Evolutionary conservation across 2,113 vertebrate species (phyloP).

Genomic region (Paraplagusia blochii): DNA sequence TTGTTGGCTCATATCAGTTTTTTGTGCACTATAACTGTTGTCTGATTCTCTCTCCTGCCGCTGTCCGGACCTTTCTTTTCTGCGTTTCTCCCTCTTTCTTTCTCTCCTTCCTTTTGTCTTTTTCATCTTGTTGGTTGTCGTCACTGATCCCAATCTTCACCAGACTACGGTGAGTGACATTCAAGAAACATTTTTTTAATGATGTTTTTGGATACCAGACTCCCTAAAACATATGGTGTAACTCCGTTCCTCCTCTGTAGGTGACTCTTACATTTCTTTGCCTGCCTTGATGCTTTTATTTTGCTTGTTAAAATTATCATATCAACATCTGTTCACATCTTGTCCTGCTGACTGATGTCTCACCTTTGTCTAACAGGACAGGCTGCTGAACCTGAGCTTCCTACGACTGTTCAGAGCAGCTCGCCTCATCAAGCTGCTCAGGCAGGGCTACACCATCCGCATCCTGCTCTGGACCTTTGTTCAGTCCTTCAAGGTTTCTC

Average conservation of each 20-base stretch:
- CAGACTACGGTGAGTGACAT: constrained; percentile 76
- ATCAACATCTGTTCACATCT: too few relatives aligned
- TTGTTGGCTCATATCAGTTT: constrained; percentile 26
- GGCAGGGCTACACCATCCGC: constrained; percentile 96
- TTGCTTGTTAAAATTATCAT: too few relatives aligned
- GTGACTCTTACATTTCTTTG: background rate
- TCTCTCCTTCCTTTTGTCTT: constrained; percentile 5
- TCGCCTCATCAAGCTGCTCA: constrained; percentile 91
- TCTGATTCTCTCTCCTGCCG: background rate
- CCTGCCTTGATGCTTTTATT: too few relatives aligned
- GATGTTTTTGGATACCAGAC: background rate
- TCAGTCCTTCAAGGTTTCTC: constrained; percentile 93
- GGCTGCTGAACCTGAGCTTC: constrained; percentile 95
- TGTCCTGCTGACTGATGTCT: background rate
- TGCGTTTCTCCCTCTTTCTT: constrained; percentile 9
- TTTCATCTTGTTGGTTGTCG: constrained; percentile 57
- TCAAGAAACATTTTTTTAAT: constrained; percentile 14
- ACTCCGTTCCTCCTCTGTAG: too few relatives aligned
- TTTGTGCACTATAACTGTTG: constrained; percentile 45
- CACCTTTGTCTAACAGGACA: constrained; percentile 78
- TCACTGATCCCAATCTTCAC: constrained; percentile 49
- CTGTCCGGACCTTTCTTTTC: constrained; percentile 11
- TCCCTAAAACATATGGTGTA: too few relatives aligned
- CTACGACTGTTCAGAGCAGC: constrained; percentile 92
- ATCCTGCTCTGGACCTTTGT: constrained; percentile 98